A percentile compares a stretch with the other conserved stretches of the same genome.
Evolutionary conservation across 2,797 vertebrate genomes (phyloP).

Genomic region (Smutsia gigantea): DNA sequence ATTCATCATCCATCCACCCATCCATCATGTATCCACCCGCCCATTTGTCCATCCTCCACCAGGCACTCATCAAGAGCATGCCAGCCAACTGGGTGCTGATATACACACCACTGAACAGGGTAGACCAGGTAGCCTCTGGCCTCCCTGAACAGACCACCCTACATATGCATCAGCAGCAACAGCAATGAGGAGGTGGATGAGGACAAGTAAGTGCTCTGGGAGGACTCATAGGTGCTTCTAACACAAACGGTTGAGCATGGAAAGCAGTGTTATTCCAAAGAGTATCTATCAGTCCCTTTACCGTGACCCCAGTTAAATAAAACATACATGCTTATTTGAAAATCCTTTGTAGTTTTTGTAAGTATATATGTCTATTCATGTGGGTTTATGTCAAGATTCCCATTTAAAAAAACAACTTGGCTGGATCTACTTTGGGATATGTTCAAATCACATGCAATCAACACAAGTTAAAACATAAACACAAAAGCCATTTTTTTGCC

Average conservation of each 20-base stretch:
- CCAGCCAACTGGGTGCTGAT: not conserved
- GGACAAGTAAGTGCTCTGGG: not conserved
- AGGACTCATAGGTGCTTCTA: not conserved
- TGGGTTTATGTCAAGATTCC: not conserved
- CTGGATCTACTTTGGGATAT: not conserved
- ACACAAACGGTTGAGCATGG: not conserved
- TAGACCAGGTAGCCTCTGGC: not conserved
- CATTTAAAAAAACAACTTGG: slow-evolving; percentile 30
- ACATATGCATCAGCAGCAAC: not conserved
- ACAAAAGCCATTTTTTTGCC: not conserved
- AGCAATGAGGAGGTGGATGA: not conserved
- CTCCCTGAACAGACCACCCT: not conserved
- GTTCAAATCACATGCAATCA: slow-evolving; percentile 27
- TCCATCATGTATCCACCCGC: not conserved
- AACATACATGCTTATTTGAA: not conserved
- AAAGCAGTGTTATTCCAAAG: not conserved
- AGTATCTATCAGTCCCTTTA: not conserved
- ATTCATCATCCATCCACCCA: not conserved
- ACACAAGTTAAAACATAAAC: slow-evolving; percentile 38
- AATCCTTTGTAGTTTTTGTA: not conserved
- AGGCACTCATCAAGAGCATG: too few species aligned
- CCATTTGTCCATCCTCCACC: not conserved
- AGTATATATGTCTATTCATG: not conserved
- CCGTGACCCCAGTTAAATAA: not conserved
- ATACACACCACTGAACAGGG: too few species aligned